A percentile compares a stretch with the other conserved stretches of the same genome.
Evolutionary conservation across 2,888 invertebrate species (phyloP).

Genomic region (Drosophila bunnanda): DNA sequence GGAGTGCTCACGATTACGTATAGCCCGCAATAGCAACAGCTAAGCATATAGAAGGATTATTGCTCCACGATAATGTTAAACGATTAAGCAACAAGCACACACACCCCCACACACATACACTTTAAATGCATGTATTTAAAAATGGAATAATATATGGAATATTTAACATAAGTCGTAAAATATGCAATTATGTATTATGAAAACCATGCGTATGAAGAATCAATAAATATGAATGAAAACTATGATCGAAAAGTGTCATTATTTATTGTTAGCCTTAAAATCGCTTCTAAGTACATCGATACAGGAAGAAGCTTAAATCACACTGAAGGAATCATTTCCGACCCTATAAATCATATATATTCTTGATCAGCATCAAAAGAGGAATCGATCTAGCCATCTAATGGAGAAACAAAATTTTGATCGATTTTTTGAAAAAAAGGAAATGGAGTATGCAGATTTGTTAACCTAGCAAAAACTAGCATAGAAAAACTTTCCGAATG

Average conservation of each 20-base stretch:
- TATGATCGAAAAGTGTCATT: background rate
- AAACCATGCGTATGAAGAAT: slow-evolving; percentile 76
- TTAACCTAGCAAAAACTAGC: too few species aligned
- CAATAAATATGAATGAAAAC: slow-evolving; percentile 77
- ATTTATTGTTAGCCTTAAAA: too few species aligned
- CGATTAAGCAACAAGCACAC: slow-evolving; percentile 58
- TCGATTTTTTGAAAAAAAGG: too few species aligned
- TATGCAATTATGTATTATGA: slow-evolving; percentile 80
- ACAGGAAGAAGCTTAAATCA: too few species aligned
- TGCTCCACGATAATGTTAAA: slow-evolving; percentile 64
- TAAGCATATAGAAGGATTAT: slow-evolving; percentile 24
- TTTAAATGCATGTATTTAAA: slow-evolving; percentile 70
- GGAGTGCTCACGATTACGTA: slow-evolving; percentile 51
- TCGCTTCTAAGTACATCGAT: too few species aligned
- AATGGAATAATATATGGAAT: slow-evolving; percentile 56
- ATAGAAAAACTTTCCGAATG: too few species aligned
- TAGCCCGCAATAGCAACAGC: slow-evolving; percentile 9
- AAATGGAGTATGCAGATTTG: too few species aligned
- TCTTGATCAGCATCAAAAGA: too few species aligned
- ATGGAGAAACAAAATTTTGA: too few species aligned
- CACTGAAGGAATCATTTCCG: too few species aligned
- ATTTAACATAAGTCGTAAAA: slow-evolving; percentile 75
- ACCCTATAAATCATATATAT: too few species aligned
- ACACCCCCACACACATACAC: slow-evolving; percentile 43
- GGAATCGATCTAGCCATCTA: too few species aligned